phyloP scores from a whole-genome alignment of 2,113 vertebrate genomes.

The Macquaria australasica region DNA sequence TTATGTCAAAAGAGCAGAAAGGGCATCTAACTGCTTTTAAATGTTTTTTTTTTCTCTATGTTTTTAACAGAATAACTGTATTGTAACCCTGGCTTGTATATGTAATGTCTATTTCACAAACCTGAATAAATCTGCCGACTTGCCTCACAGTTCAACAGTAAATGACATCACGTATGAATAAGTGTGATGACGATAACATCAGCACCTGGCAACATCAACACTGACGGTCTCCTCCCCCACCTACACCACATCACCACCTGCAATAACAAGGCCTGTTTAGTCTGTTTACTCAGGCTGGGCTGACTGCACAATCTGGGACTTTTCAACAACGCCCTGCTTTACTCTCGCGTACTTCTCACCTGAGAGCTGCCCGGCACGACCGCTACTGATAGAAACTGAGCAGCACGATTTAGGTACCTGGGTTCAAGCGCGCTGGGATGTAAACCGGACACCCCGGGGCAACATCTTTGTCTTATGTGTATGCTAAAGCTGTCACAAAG shows the following conservation, averaged over 20 bases:
- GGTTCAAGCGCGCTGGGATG: background rate
- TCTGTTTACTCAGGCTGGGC: slow-evolving; percentile 50
- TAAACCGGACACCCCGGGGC: background rate
- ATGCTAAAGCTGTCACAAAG: background rate
- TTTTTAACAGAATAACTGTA: background rate
- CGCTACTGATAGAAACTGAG: background rate
- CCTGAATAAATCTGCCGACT: background rate
- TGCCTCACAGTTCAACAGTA: slow-evolving; percentile 31
- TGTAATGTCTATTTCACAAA: background rate
- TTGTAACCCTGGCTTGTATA: background rate
- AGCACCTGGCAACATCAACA: slow-evolving; percentile 54
- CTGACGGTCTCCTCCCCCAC: slow-evolving; percentile 10
- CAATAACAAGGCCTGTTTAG: slow-evolving; percentile 61
- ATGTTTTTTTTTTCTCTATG: background rate
- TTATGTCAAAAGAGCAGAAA: background rate
- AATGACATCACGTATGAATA: slow-evolving; percentile 16
- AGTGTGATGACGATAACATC: slow-evolving; percentile 21
- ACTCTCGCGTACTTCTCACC: slow-evolving; percentile 34
- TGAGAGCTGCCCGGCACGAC: slow-evolving; percentile 6
- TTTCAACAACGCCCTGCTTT: slow-evolving; percentile 21
- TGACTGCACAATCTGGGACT: slow-evolving; percentile 17
- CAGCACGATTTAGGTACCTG: background rate
- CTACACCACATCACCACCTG: slow-evolving; percentile 59
- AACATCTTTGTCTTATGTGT: background rate
- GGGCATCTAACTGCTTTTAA: background rate